Evolutionary conservation across 2,797 vertebrate genomes (phyloP), one percentile per base, ranked within the genome.

Genomic region (Denticeps clupeoides): DNA sequence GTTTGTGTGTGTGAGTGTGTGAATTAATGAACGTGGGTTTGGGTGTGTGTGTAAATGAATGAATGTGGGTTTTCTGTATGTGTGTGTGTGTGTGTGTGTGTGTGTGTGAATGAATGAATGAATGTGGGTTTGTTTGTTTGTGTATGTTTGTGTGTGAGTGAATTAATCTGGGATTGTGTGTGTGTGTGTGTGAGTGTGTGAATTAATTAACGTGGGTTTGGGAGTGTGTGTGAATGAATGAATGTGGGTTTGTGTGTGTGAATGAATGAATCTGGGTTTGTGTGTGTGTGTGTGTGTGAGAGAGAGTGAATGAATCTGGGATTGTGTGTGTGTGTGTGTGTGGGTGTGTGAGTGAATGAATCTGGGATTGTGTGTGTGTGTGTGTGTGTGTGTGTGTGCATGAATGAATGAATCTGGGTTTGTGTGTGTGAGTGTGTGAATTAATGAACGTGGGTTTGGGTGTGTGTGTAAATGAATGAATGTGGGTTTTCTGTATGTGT

Each of bases 91-190:
- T 15, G 41, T 22, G 40, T 24, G 21, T 12, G 41, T 3, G 41
- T 6, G 41, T 13, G 42, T 2, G 42, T 16, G 25, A 15, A 42
- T 6, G 13, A 10, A 11, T 18, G 13, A 6, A 22, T 23, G 22
- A 23, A 55, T 12, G 16, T 40, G 35, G 27, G 47, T 18, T 7
- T 40, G 24, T 16, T 47, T 19, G 21, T 38, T 24, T 27, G 7
- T 15, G 28, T 53, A 59, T 49, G 41, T 60, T 9, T 62, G 45
- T 35, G 35, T 11, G 10, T 28, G 23, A 46, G 41, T 45, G 42
- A 52, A 21, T 35, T 44, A 59, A 28, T 23, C 21, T 45, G 26
- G 12, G 7, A 29, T 26, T 11, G 8, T 5, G 13, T 5, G 7
- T 40, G 23, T 65, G 24, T 27, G 32, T 29, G 16, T 29, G 27